phyloP scores from a whole-genome alignment of 2,113 vertebrate genomes.

The Epinephelus moara region DNA sequence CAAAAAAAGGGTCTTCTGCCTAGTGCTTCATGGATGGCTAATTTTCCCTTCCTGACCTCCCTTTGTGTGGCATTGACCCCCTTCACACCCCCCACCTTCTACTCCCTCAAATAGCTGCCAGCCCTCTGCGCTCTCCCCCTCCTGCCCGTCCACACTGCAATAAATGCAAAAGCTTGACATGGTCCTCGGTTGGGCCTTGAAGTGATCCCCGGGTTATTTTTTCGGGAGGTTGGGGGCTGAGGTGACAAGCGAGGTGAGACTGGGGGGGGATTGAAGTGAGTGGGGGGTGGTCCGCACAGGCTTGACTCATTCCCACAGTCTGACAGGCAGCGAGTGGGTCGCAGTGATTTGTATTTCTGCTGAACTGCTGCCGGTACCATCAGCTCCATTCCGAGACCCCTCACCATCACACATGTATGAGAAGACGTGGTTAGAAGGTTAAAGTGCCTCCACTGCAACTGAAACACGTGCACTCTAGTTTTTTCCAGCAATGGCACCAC shows the following conservation, averaged over 20 bases:
- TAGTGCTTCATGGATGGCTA: slow-evolving; percentile 93
- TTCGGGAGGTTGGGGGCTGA: slow-evolving; percentile 64
- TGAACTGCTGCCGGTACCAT: slow-evolving; percentile 85
- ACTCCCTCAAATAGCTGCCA: slow-evolving; percentile 68
- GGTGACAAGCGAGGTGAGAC: slow-evolving; percentile 82
- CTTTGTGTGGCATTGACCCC: slow-evolving; percentile 90
- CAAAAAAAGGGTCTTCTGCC: slow-evolving; percentile 84
- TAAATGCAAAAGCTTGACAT: slow-evolving; percentile 91
- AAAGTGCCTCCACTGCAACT: slow-evolving; percentile 14
- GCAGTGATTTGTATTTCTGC: slow-evolving; percentile 83
- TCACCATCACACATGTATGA: slow-evolving; percentile 72
- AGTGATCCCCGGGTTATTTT: slow-evolving; percentile 62
- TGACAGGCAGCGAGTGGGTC: slow-evolving; percentile 75
- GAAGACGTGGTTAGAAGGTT: slow-evolving; percentile 44
- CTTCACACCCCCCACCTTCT: slow-evolving; percentile 68
- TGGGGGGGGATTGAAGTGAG: slow-evolving; percentile 54
- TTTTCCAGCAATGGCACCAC: slow-evolving; percentile 57
- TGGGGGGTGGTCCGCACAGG: slow-evolving; percentile 74
- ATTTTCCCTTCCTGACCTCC: slow-evolving; percentile 92
- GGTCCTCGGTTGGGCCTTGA: slow-evolving; percentile 76
- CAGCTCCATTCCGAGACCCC: slow-evolving; percentile 74
- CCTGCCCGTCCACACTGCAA: slow-evolving; percentile 79
- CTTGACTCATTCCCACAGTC: slow-evolving; percentile 85
- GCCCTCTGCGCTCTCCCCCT: slow-evolving; percentile 70
- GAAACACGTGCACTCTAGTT: slow-evolving; percentile 33